Evolutionary conservation across 2,888 invertebrate genomes (phyloP).

Genomic region (Spisula subtruncata): DNA sequence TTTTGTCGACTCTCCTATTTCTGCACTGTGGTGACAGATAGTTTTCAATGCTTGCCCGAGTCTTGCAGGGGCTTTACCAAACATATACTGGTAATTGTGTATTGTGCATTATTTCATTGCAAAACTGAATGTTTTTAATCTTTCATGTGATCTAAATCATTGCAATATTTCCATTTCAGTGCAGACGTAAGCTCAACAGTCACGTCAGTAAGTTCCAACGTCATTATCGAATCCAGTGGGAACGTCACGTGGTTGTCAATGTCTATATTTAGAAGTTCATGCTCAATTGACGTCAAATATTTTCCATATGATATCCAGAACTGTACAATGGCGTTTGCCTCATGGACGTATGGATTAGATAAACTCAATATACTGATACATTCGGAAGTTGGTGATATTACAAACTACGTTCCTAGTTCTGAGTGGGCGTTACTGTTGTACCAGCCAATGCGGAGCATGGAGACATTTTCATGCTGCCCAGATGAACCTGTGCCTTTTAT

Average conservation of each 20-base stretch:
- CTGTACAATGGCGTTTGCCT: conserved; percentile 89
- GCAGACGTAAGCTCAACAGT: conserved; percentile 85
- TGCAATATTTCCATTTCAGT: conserved; percentile 76
- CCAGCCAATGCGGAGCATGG: conserved; percentile 88
- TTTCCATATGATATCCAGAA: conserved; percentile 90
- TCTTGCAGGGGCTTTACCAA: too few species aligned
- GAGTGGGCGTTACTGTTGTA: conserved; percentile 93
- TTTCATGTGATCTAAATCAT: not conserved
- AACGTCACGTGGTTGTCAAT: conserved; percentile 90
- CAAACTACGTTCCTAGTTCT: conserved; percentile 96
- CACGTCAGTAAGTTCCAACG: conserved; percentile 89
- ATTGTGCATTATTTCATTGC: too few species aligned
- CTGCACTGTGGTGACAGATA: too few species aligned
- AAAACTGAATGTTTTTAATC: too few species aligned
- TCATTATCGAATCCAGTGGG: conserved; percentile 89
- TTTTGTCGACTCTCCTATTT: too few species aligned
- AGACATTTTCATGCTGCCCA: conserved; percentile 89
- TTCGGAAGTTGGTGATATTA: conserved; percentile 93
- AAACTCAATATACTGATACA: conserved; percentile 86
- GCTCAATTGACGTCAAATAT: conserved; percentile 89
- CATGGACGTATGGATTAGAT: conserved; percentile 89
- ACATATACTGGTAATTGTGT: too few species aligned
- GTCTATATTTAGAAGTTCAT: conserved; percentile 89
- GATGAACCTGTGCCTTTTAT: conserved; percentile 89
- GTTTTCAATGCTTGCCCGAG: too few species aligned